phyloP scores from a whole-genome alignment of 2,888 invertebrate species.

The Cheilosia vulpina region DNA sequence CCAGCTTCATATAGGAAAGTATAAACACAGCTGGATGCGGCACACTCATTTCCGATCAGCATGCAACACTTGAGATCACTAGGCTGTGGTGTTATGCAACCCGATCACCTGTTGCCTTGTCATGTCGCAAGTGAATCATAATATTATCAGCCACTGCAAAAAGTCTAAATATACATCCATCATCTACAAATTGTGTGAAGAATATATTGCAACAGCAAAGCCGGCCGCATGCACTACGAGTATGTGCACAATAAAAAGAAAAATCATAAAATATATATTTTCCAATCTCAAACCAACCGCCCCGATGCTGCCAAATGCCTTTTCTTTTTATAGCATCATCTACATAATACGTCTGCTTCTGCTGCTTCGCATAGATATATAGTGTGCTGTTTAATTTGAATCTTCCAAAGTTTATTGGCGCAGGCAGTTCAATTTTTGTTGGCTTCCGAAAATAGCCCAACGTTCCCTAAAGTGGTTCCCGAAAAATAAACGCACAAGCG shows the following conservation, averaged over 20 bases:
- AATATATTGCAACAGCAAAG: slow-evolving; percentile 41
- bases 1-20: neutral
- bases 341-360: neutral
- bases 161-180: too few species aligned
- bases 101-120: slow-evolving; percentile 52
- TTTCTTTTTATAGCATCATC: slow-evolving; percentile 51
- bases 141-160: neutral
- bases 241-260: slow-evolving; percentile 7
- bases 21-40: slow-evolving; percentile 8
- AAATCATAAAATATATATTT: slow-evolving; percentile 25
- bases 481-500: neutral
- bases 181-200: slow-evolving; percentile 18
- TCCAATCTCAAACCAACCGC: slow-evolving; percentile 22
- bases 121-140: slow-evolving; percentile 38
- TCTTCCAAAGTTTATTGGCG: slow-evolving; percentile 48
- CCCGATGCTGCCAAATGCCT: slow-evolving; percentile 14
- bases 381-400: slow-evolving; percentile 21
- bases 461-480: slow-evolving; percentile 22
- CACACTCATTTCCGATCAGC: slow-evolving; percentile 27
- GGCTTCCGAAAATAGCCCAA: slow-evolving; percentile 39
- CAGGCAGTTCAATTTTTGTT: slow-evolving; percentile 16
- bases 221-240: slow-evolving; percentile 13
- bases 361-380: neutral
- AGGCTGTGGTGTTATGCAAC: slow-evolving; percentile 24
- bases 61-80: neutral